phyloP scores from a whole-genome alignment of 2,113 vertebrate genomes.

The Platysteira castanea region DNA sequence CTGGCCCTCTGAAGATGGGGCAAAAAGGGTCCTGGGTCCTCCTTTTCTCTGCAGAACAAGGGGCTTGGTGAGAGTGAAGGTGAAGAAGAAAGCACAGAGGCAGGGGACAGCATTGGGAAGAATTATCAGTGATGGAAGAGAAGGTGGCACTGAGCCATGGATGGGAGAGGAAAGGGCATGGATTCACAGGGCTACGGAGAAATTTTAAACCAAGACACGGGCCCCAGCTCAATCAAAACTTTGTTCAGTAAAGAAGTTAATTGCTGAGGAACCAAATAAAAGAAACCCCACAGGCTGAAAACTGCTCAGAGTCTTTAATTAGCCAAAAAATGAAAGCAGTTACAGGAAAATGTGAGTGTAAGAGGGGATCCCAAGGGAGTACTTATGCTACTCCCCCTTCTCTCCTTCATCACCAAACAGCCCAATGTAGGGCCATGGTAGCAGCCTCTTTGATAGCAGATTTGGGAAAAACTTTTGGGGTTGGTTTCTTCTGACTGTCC shows the following conservation, averaged over 20 bases:
- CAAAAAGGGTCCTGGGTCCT: neutral
- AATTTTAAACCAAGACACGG: slow-evolving; percentile 23
- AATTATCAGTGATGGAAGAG: neutral
- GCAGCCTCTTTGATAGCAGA: neutral
- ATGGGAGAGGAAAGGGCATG: neutral
- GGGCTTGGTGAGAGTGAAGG: neutral
- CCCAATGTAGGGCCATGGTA: neutral
- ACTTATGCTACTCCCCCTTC: neutral
- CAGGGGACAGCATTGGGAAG: neutral
- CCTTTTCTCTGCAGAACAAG: neutral
- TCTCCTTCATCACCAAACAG: slow-evolving; percentile 29
- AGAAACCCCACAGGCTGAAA: slow-evolving; percentile 73
- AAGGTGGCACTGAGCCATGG: neutral
- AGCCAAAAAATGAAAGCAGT: slow-evolving; percentile 65
- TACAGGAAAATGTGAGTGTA: slow-evolving; percentile 63
- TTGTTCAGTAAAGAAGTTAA: slow-evolving; percentile 70
- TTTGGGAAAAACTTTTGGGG: neutral
- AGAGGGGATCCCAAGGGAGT: slow-evolving; percentile 48
- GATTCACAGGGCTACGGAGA: neutral
- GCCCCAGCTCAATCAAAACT: slow-evolving; percentile 66
- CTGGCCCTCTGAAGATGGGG: neutral
- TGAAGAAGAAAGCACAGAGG: neutral
- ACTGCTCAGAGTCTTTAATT: slow-evolving; percentile 75
- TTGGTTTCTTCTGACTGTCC: neutral
- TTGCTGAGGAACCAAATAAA: slow-evolving; percentile 77